Conservation (phyloP, 2,113 vertebrate genomes). For the Gambusia affinis region DNA sequence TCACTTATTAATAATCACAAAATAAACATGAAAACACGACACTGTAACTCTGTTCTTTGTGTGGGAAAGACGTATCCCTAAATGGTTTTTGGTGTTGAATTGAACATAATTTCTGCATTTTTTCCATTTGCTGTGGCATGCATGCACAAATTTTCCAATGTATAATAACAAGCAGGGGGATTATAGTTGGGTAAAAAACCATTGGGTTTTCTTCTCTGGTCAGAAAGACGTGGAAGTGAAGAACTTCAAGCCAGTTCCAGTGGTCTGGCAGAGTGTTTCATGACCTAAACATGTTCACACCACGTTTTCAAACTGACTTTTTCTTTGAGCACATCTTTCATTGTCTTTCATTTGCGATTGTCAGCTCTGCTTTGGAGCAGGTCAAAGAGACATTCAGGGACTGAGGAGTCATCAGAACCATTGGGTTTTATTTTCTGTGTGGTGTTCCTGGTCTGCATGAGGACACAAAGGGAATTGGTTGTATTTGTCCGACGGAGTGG, state of each 20-base stretch:
- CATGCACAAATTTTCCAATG: too few species aligned
- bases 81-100: too few species aligned
- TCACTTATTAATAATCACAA: too few species aligned
- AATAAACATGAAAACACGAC: too few species aligned
- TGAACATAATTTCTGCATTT: too few species aligned
- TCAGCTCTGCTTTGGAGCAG: neutral
- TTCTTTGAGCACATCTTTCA: neutral
- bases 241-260: neutral
- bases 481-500: slow-evolving; percentile 8
- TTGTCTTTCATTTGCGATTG: neutral
- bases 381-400: neutral
- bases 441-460: neutral
- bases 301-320: neutral
- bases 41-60: too few species aligned
- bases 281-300: neutral
- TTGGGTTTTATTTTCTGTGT: slow-evolving; percentile 15
- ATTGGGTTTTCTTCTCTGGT: too few species aligned
- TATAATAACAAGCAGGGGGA: too few species aligned
- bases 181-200: too few species aligned
- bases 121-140: too few species aligned
- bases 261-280: neutral
- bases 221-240: neutral
- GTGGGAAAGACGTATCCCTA: too few species aligned
- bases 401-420: slow-evolving; percentile 2
- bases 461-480: neutral